Base-by-base conservation (phyloP, 2,888 invertebrate species). In the Pteria penguin region DNA sequence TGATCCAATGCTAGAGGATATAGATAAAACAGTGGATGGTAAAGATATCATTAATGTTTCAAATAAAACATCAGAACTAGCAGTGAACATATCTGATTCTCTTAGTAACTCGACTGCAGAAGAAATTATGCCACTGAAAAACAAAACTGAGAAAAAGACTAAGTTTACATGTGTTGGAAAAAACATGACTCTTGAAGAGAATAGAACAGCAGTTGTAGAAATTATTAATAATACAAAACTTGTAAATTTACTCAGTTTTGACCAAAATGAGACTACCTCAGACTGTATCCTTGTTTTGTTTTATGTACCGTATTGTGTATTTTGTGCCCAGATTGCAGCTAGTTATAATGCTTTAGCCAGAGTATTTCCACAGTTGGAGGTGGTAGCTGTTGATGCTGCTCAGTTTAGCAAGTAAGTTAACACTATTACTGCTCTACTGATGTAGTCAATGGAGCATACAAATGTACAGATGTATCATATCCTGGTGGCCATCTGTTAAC, bases 341-440 rank as follows among this genome's bases (percentile, higher is more conserved):
- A 95, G 97, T 90, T 97, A 95, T 88, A 98, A 98, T 93, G 96
- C 97, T 0, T 91, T 98, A 31, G 96, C 97, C 0, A 94, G 96
- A 87, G 95, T 96, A 2, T 98, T 96, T 92, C 97, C 97, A 1
- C 95, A 95, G 85, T 94, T 99, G 0, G 96, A 96, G 92, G 94
- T 97, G 91, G 95, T 97, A 11, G 98, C 93, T 2, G 95, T 98
- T 24, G 97, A 99, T 93, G 97, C 97, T 1, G 93, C 97, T 95
- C 90, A 97, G 96, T 93, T 96, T 95, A 90, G 90, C 88, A 89
- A 89, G 91, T 91, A 82, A 87, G 90, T 86, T 74, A 31, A 14
- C 5, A 32, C n/a, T 61, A n/a, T 52, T 18, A 63, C 24, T 11
- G 22, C 18, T 2, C 2, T 52, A 14, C n/a, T 52, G 52, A n/a